Evolutionary conservation across 2,113 vertebrate genomes (phyloP), one percentile per base, ranked within the genome.

Genomic region (Erinaceus europaeus): DNA sequence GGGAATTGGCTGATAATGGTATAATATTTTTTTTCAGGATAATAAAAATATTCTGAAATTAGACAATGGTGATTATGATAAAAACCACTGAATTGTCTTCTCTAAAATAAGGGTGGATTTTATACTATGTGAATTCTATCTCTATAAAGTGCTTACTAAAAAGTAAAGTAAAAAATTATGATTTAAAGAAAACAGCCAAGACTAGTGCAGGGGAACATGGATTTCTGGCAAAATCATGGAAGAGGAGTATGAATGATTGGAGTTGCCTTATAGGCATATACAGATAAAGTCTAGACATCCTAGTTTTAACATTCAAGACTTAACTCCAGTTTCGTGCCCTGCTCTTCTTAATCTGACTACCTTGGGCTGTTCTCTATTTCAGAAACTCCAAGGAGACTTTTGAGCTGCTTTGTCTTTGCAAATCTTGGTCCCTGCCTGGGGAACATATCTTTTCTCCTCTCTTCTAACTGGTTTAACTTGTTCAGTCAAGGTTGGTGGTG

Each of bases 141-240:
- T 84, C 72, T 42, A 67, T 67, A 80, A 94, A 75, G 17, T 11
- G 59, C 2, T 55, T 89, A 67, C 61, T 57, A 14, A 73, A 84
- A 61, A 67, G 67, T 40, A 82, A 76, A 61, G 38, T 48, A 14
- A 29, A 79, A 79, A 32, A 55, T 15, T 10, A 44, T 48, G 3
- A 48, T 46, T 42, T 17, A 50, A 71, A 57, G 79, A 55, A 74
- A 85, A 88, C 71, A 61, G 42, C 38, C 75, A 42, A 84, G 9
- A 32, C 38, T 5, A 34, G 50, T 14, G n/a, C 32, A 52, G 91
- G 69, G 50, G 44, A 11, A 42, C 48, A 20, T 9, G 27, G 20
- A 14, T 87, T 57, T 79, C 46, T 25, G 38, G 67, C 3, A 65
- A 80, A 64, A 40, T 29, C 65, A 11, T 17, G 46, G 86, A 50